Conservation (phyloP, 1,140 invertebrate species). For the Solen grandis region DNA sequence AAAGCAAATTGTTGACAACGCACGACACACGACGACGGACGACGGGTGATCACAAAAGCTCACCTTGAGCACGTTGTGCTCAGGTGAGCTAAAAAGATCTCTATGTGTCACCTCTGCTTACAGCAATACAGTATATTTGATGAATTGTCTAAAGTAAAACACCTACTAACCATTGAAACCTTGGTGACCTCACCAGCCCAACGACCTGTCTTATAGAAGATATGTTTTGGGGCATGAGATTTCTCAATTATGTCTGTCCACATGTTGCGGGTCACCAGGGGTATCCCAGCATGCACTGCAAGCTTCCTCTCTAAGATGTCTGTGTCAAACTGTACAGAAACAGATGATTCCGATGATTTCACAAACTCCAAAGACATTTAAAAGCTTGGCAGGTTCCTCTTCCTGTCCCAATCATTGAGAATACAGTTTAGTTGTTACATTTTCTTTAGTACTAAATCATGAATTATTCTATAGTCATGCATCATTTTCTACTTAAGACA, state of each 20-base stretch:
- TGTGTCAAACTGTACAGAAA: conserved; percentile 37
- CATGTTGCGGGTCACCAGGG: conserved; percentile 34
- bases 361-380: no score
- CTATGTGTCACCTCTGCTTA: no score
- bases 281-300: conserved; percentile 22
- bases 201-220: conserved; percentile 47
- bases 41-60: no score
- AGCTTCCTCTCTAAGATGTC: conserved; percentile 41
- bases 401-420: neutral
- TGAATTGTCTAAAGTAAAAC: no score
- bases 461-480: no score
- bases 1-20: no score
- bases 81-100: neutral
- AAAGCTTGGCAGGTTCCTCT: neutral
- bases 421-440: neutral
- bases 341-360: no score
- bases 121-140: no score
- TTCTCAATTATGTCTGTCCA: conserved; percentile 51
- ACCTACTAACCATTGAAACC: conserved; percentile 53
- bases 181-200: conserved; percentile 55
- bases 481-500: no score
- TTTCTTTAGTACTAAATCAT: neutral
- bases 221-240: conserved; percentile 51
- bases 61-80: no score
- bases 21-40: no score